Evolutionary conservation across 2,888 invertebrate species (phyloP).

Genomic region (Anorthoa munda): DNA sequence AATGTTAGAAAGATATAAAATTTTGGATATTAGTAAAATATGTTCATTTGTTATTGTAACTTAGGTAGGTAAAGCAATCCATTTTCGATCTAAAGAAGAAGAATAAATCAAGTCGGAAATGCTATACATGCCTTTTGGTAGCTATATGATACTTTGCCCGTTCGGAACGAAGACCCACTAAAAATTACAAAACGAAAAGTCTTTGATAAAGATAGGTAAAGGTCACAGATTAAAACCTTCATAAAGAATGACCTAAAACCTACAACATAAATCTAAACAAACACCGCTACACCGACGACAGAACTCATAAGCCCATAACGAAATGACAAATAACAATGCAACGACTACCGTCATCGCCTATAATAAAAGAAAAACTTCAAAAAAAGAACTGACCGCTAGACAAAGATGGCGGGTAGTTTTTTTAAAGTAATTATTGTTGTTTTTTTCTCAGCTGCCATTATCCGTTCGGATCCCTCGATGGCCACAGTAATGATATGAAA

Average conservation of each 20-base stretch:
- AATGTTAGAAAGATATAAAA: neutral
- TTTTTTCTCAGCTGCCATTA: slow-evolving; percentile 84
- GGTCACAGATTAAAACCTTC: slow-evolving; percentile 27
- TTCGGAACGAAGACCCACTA: neutral
- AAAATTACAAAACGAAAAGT: neutral
- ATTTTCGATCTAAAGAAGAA: neutral
- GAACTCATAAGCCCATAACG: slow-evolving; percentile 43
- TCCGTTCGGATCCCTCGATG: slow-evolving; percentile 78
- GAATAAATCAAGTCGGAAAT: neutral
- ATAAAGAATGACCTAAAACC: slow-evolving; percentile 13
- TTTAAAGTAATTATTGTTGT: slow-evolving; percentile 80
- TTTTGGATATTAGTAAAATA: neutral
- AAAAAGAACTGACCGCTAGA: slow-evolving; percentile 75
- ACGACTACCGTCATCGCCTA: slow-evolving; percentile 66
- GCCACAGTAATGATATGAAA: slow-evolving; percentile 86
- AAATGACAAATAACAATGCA: slow-evolving; percentile 66
- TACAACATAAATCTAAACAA: slow-evolving; percentile 36
- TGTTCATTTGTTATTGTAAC: too few relatives aligned
- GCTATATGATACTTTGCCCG: neutral
- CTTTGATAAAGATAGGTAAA: slow-evolving; percentile 10
- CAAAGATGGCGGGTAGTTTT: slow-evolving; percentile 78
- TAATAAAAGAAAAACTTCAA: slow-evolving; percentile 58
- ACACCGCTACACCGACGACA: slow-evolving; percentile 28
- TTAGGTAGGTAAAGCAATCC: neutral
- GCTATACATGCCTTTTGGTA: neutral